phyloP scores from a whole-genome alignment of 2,797 vertebrate species.

The Aeoliscus strigatus region DNA sequence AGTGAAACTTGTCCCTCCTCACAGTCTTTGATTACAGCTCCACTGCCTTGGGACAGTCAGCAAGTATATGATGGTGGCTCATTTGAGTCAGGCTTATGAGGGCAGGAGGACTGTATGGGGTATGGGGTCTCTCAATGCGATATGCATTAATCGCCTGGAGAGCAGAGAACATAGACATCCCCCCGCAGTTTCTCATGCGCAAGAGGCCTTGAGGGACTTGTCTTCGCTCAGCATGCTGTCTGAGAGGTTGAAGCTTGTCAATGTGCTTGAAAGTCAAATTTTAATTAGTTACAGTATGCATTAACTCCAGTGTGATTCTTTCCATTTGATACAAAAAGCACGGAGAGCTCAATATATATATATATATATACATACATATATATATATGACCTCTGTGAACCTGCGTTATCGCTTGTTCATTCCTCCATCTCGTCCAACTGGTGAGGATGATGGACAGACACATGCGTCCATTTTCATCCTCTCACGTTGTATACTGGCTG shows the following conservation, averaged over 20 bases:
- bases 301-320: slow-evolving; percentile 52
- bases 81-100: slow-evolving; percentile 42
- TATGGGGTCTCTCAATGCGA: slow-evolving; percentile 39
- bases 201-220: slow-evolving; percentile 51
- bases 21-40: slow-evolving; percentile 64
- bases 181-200: slow-evolving; percentile 50
- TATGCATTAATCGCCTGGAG: slow-evolving; percentile 54
- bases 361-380: slow-evolving; percentile 41
- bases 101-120: slow-evolving; percentile 36
- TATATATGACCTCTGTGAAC: slow-evolving; percentile 45
- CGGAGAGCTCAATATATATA: slow-evolving; percentile 27
- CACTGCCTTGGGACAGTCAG: slow-evolving; percentile 56
- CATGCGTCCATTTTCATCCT: slow-evolving; percentile 35
- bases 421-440: slow-evolving; percentile 36
- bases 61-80: slow-evolving; percentile 47
- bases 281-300: slow-evolving; percentile 66
- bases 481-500: slow-evolving; percentile 52
- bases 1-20: slow-evolving; percentile 56
- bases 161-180: slow-evolving; percentile 47
- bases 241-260: slow-evolving; percentile 51
- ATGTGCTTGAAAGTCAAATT: slow-evolving; percentile 58
- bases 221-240: slow-evolving; percentile 50
- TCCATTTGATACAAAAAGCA: slow-evolving; percentile 51
- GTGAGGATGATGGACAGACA: slow-evolving; percentile 46
- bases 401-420: slow-evolving; percentile 23